Evolutionary conservation across 2,113 vertebrate genomes (phyloP), one percentile per base, ranked within the genome.

Genomic region (Thalassarche chlororhynchos): DNA sequence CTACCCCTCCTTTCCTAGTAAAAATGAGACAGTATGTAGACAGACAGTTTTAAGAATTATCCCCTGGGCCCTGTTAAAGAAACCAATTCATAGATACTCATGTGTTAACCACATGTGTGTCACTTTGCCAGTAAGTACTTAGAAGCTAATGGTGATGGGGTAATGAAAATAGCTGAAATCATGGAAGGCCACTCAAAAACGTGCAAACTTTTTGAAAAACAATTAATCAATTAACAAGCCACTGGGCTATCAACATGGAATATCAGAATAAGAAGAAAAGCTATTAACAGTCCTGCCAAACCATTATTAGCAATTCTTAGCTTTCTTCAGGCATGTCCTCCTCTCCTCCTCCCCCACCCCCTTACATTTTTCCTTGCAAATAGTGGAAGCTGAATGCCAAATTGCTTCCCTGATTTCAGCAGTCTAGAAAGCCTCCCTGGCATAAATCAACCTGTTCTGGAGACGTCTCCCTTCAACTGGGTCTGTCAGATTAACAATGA

Each of bases 51-150:
- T 97, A 96, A 88, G 95, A 93, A 93, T 92, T 95, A 89, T 98
- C 96, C 97, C 90, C 11, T 79, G 95, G 93, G 97, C 86, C 61
- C 93, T 96, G 76, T 94, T 97, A 98, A 96, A 97, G 96, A 98
- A 96, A 98, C 94, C 95, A 98, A 90, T 98, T 98, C 96, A 87
- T 85, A 87, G 89, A 89, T 93, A 94, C 54, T 97, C 97, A 98
- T 97, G 88, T 98, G 98, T 96, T 98, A 97, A 95, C 96, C 98
- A 98, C 97, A 97, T 98, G 98, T 96, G 96, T 97, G 88, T 97
- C 89, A 88, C 94, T 94, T 97, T 97, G 97, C 97, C 96, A 96
- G 77, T 57, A 91, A 93, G 87, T 92, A 93, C 91, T 95, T 95
- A 77, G 89, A 93, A 90, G 28, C 70, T 91, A 93, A 96, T 62